Evolutionary conservation across 2,888 invertebrate genomes (phyloP).

Genomic region (Stratiomys singularior): DNA sequence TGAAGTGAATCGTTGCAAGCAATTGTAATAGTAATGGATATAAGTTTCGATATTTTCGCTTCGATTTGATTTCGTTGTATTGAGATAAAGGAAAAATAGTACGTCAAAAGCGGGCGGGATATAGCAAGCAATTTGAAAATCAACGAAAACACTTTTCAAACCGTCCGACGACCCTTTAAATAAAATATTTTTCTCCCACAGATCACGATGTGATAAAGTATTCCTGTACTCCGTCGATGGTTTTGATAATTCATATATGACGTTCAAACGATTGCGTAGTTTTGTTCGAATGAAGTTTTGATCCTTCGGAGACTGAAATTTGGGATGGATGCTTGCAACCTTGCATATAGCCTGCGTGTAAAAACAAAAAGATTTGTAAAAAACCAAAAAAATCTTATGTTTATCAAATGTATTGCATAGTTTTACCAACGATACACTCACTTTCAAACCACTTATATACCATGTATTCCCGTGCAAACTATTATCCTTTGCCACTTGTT

Average conservation of each 20-base stretch:
- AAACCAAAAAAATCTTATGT: neutral
- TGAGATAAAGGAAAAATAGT: constrained; percentile 65
- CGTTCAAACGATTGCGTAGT: constrained; percentile 2
- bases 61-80: constrained; percentile 62
- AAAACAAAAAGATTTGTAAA: neutral
- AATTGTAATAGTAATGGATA: constrained; percentile 64
- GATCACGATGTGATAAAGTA: constrained; percentile 65
- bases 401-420: too few relatives aligned
- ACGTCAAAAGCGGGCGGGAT: constrained; percentile 70
- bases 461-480: constrained; percentile 56
- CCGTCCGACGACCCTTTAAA: constrained; percentile 57
- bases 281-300: constrained; percentile 22
- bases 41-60: constrained; percentile 60
- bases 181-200: constrained; percentile 63
- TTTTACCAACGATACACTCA: too few relatives aligned
- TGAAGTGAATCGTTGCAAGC: constrained; percentile 56
- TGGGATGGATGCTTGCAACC: constrained; percentile 28
- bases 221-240: constrained; percentile 56
- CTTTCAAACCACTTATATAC: constrained; percentile 57
- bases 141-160: constrained; percentile 66
- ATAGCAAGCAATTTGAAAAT: constrained; percentile 70
- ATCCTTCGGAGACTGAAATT: constrained; percentile 37
- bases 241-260: constrained; percentile 20
- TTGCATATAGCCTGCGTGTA: constrained; percentile 8
- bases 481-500: constrained; percentile 55